These are phyloP conservation scores for Micrastur ruficollis DNA, from an alignment of 2,797 vertebrate genomes.

Conservation along the genomic window DNA sequence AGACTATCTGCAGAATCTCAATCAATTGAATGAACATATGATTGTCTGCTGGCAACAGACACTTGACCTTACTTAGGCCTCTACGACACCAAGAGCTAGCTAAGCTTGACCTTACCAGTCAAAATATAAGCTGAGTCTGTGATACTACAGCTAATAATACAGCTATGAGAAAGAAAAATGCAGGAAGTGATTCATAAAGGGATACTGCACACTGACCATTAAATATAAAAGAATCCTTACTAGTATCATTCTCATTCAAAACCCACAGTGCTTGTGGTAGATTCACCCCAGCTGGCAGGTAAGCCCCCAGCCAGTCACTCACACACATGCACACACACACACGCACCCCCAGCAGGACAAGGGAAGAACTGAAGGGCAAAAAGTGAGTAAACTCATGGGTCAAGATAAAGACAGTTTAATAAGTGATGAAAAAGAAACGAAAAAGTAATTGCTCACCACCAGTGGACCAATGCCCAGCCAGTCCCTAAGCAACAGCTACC, in stretches of 20 bases:
- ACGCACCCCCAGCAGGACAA: background rate
- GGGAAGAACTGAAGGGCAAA: background rate
- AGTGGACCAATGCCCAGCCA: fast-evolving
- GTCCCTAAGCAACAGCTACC: background rate
- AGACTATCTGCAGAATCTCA: background rate
- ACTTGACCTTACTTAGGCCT: background rate
- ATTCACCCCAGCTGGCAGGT: background rate
- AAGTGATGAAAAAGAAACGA: background rate
- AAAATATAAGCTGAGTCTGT: background rate
- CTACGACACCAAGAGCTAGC: background rate
- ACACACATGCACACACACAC: background rate
- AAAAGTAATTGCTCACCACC: background rate
- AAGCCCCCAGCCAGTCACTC: background rate
- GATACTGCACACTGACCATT: background rate
- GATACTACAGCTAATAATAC: background rate
- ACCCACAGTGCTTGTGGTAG: background rate
- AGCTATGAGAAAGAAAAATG: background rate
- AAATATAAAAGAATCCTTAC: background rate
- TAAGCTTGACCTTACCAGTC: background rate
- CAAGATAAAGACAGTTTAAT: background rate
- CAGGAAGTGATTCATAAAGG: background rate
- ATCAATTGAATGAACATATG: background rate
- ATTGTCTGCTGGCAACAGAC: background rate
- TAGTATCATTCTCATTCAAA: background rate
- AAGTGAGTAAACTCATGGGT: background rate